A percentile compares a stretch with the other conserved stretches of the same genome.
Conservation (phyloP, 1,140 invertebrate genomes). For the Helicoverpa zea region DNA sequence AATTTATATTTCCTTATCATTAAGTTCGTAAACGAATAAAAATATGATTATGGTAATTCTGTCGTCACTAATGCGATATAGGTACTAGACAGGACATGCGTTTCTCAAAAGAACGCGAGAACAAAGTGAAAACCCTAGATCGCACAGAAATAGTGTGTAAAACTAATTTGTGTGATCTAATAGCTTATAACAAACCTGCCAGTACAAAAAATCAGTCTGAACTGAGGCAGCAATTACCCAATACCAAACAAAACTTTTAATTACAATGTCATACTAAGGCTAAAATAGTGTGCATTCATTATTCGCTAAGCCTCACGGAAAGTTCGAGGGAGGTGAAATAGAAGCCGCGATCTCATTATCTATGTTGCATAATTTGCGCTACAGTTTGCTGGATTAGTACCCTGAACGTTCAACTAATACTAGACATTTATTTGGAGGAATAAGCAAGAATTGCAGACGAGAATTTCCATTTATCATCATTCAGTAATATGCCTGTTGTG, state of each 20-base stretch:
- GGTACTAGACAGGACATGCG: no score
- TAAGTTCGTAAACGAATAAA: no score
- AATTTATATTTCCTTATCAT: no score
- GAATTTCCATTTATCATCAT: constrained; percentile 29
- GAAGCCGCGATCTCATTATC: constrained; percentile 36
- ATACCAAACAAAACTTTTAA: background rate
- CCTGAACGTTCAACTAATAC: constrained; percentile 17
- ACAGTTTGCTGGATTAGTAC: constrained; percentile 25
- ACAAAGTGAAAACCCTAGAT: no score
- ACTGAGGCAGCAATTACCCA: background rate
- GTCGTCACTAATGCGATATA: no score
- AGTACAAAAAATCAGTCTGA: no score
- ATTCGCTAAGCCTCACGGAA: background rate
- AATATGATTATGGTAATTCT: no score
- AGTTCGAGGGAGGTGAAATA: constrained; percentile 37
- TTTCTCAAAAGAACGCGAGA: no score
- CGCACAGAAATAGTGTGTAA: no score
- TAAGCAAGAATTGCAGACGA: constrained; percentile 10
- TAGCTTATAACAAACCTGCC: no score
- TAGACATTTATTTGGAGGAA: constrained; percentile 27
- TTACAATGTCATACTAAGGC: no score
- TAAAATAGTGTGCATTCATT: background rate
- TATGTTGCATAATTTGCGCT: constrained; percentile 42
- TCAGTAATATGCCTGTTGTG: background rate
- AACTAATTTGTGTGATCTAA: no score